Evolutionary conservation across 2,797 vertebrate genomes (phyloP), one percentile per base, ranked within the genome.

Genomic region (Smutsia gigantea): DNA sequence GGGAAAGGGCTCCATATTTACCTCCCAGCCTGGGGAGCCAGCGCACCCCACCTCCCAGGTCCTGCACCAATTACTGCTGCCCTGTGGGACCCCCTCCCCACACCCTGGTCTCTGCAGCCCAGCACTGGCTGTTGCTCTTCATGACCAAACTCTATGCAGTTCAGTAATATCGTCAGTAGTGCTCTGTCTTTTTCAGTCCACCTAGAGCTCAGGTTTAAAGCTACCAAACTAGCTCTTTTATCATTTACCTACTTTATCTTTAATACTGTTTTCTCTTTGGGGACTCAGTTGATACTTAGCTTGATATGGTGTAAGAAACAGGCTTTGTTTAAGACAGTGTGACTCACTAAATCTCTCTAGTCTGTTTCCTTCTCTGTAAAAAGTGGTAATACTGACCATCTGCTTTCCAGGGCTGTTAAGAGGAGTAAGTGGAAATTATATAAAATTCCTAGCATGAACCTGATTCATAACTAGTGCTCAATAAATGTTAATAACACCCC

Each of bases 61-160:
- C 25, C 19, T 0, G 0, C 12, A 31, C 2, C 29, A 15, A 27
- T 17, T 23, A 42, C 4, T 13, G 7, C 12, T 46, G 2, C 63
- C 34, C 14, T n/a, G 34, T 10, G 31, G 71, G 68, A 59, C 29
- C 2, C 55, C 29, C 49, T 21, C 3, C 49, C 9, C 39, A 64
- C 49, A 13, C 49, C 34, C 34, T 4, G 57, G 34, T 31, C 39
- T 57, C 83, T 75, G 72, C 7, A 8, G 4, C 13, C 51, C 51
- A 23, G 8, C 2, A 2, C 10, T 1, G n/a, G 23, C 69, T 14
- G 6, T 79, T 66, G 55, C 15, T 85, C 87, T 68, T 46, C 19
- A 3, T 17, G 29, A 66, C 59, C 42, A 68, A 25, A 10, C 31
- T 18, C 12, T 6, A 15, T 2, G 12, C 6, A 21, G 17, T 81